These are phyloP conservation scores for Pitangus sulphuratus DNA, from an alignment of 2,797 vertebrate genomes.

Conservation along the genomic window DNA sequence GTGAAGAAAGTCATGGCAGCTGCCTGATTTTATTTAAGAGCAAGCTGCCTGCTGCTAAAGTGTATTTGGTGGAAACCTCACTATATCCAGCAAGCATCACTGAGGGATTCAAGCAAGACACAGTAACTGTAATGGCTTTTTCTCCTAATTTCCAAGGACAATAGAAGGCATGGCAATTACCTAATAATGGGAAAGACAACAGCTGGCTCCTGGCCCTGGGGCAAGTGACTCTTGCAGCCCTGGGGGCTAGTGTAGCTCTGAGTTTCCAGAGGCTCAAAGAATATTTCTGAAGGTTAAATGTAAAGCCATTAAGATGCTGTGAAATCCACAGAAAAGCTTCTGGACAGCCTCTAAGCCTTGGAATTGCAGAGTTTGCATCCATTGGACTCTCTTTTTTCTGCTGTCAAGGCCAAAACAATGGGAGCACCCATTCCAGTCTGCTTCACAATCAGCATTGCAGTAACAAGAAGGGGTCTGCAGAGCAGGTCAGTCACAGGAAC, in stretches of 20 bases:
- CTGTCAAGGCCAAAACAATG: background rate
- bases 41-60: background rate
- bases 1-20: background rate
- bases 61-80: background rate
- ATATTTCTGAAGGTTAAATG: background rate
- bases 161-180: background rate
- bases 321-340: background rate
- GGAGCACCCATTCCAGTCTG: background rate
- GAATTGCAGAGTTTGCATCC: background rate
- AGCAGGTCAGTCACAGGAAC: background rate
- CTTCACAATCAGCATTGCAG: background rate
- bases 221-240: background rate
- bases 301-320: background rate
- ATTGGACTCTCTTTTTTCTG: background rate
- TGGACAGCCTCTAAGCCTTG: background rate
- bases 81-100: background rate
- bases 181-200: background rate
- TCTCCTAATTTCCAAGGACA: conserved; percentile 10
- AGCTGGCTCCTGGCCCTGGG: background rate
- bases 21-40: background rate
- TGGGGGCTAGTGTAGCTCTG: fast-evolving
- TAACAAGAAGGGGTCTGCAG: background rate
- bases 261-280: background rate
- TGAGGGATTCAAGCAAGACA: background rate
- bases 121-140: background rate